Conservation (phyloP, 2,797 vertebrate genomes). For the Danio tinwini region DNA sequence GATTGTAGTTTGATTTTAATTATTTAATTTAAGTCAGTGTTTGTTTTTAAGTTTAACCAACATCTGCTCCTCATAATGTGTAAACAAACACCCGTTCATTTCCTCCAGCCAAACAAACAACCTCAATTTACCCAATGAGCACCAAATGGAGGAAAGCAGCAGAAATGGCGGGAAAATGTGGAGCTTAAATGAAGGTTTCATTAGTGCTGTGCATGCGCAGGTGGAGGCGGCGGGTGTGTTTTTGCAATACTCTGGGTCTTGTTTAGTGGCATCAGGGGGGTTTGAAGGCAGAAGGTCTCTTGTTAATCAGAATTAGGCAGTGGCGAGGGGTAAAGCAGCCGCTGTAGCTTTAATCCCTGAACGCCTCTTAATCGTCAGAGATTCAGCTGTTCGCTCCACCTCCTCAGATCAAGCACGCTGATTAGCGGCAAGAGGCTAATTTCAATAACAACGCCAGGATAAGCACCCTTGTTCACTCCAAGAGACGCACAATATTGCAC, state of each 20-base stretch:
- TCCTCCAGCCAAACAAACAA: slow-evolving; percentile 12
- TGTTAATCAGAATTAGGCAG: slow-evolving; percentile 78
- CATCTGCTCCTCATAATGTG: no score
- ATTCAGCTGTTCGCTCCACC: slow-evolving; percentile 60
- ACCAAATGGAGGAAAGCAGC: slow-evolving; percentile 58
- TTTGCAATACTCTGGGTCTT: slow-evolving; percentile 24
- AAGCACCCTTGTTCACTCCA: slow-evolving; percentile 73
- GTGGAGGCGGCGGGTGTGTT: slow-evolving; percentile 34
- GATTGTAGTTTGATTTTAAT: no score
- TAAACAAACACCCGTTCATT: neutral
- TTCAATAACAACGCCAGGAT: slow-evolving; percentile 78
- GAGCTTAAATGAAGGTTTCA: slow-evolving; percentile 55
- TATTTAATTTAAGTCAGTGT: no score
- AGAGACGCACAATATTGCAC: slow-evolving; percentile 67
- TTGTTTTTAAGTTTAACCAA: no score
- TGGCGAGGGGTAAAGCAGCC: slow-evolving; percentile 63
- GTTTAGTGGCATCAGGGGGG: slow-evolving; percentile 11
- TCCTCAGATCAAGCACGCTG: slow-evolving; percentile 71
- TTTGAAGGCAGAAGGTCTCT: slow-evolving; percentile 72
- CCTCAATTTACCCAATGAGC: slow-evolving; percentile 63
- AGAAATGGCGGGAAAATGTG: slow-evolving; percentile 50
- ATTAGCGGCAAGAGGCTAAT: slow-evolving; percentile 73
- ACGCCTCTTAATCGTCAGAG: slow-evolving; percentile 77
- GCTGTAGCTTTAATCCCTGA: slow-evolving; percentile 68
- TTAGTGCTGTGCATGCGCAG: slow-evolving; percentile 39